These are phyloP conservation scores for Allobates femoralis DNA, from an alignment of 2,797 vertebrate species.

Conservation along the genomic window DNA sequence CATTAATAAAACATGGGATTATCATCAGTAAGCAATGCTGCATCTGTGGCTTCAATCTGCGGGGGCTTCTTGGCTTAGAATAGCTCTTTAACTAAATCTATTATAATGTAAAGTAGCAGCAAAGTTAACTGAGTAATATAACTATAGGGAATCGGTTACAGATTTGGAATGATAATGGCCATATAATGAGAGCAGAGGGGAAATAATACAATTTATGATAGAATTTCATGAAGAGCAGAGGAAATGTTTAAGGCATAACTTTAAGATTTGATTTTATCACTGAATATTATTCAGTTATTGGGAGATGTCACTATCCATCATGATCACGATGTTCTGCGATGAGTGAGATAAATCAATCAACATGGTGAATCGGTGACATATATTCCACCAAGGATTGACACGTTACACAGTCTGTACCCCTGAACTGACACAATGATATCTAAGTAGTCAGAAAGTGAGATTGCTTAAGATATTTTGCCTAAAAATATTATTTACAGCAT, in stretches of 20 bases:
- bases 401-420: too few relatives aligned
- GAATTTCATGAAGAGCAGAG: not conserved
- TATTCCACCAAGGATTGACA: too few relatives aligned
- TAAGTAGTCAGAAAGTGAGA: too few relatives aligned
- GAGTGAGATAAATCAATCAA: too few relatives aligned
- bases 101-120: not conserved
- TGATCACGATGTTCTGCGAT: too few relatives aligned
- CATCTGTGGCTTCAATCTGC: conserved; percentile 12
- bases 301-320: too few relatives aligned
- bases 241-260: not conserved
- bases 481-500: too few relatives aligned
- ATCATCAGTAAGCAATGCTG: not conserved
- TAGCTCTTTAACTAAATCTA: conserved; percentile 15
- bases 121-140: conserved; percentile 17
- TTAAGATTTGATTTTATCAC: too few relatives aligned
- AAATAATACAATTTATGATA: not conserved
- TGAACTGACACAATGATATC: too few relatives aligned
- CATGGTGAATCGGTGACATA: too few relatives aligned
- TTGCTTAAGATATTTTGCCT: too few relatives aligned
- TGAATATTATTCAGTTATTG: too few relatives aligned
- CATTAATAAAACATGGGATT: conserved; percentile 23
- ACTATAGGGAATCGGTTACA: not conserved
- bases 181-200: not conserved
- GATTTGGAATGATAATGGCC: not conserved
- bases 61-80: conserved; percentile 4